Evolutionary conservation across 2,888 invertebrate species (phyloP).

Genomic region (Zaprionus lineosus): DNA sequence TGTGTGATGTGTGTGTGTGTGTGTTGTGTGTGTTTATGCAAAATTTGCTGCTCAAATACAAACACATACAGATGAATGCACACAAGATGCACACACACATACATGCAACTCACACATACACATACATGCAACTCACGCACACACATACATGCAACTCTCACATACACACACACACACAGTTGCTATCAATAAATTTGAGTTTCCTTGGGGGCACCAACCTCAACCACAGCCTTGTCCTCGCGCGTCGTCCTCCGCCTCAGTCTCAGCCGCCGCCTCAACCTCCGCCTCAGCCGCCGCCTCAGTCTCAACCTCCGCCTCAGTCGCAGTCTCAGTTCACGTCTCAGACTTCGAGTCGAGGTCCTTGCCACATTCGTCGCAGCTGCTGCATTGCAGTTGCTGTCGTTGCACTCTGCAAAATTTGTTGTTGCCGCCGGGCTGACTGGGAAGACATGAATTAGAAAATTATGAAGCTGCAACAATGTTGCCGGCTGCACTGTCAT

Average conservation of each 20-base stretch:
- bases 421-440: slow-evolving; percentile 10
- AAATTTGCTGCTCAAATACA: slow-evolving; percentile 47
- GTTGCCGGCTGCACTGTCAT: slow-evolving; percentile 73
- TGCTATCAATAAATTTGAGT: slow-evolving; percentile 47
- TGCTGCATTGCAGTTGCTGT: slow-evolving; percentile 54
- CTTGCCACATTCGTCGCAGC: slow-evolving; percentile 53
- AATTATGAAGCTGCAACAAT: slow-evolving; percentile 70
- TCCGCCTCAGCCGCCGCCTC: slow-evolving; percentile 19
- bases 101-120: slow-evolving; percentile 15
- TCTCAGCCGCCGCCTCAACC: too few relatives aligned
- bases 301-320: slow-evolving; percentile 19
- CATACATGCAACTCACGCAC: too few relatives aligned
- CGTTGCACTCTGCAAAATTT: slow-evolving; percentile 49
- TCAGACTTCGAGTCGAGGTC: slow-evolving; percentile 29
- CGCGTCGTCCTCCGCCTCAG: too few relatives aligned
- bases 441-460: slow-evolving; percentile 35
- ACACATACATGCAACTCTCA: too few relatives aligned
- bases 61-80: slow-evolving; percentile 4
- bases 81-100: slow-evolving; percentile 13
- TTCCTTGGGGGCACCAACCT: slow-evolving; percentile 55
- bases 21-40: slow-evolving; percentile 51
- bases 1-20: slow-evolving; percentile 7
- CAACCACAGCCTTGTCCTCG: slow-evolving; percentile 41
- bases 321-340: slow-evolving; percentile 8
- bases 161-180: slow-evolving; percentile 17